Conservation (phyloP, 2,888 invertebrate genomes). For the Tiphia femorata region DNA sequence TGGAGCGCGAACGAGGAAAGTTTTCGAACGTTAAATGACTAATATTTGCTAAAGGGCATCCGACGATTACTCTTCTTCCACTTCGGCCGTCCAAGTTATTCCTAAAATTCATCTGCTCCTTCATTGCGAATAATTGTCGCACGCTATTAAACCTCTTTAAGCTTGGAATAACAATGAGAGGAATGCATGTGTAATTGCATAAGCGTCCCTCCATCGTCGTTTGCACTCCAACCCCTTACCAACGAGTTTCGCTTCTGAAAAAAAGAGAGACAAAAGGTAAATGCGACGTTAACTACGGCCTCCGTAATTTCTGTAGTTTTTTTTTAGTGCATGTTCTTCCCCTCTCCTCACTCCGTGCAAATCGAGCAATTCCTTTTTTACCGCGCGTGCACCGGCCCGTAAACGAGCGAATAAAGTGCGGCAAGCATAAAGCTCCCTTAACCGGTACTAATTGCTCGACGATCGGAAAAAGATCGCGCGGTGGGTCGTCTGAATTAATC, state of each 20-base stretch:
- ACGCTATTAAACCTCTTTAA: too few relatives aligned
- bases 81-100: too few relatives aligned
- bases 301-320: not conserved
- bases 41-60: too few relatives aligned
- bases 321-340: too few relatives aligned
- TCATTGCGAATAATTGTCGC: too few relatives aligned
- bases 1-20: not conserved
- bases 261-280: not conserved
- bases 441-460: constrained; percentile 28
- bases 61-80: too few relatives aligned
- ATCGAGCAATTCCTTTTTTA: too few relatives aligned
- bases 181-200: not conserved
- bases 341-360: too few relatives aligned
- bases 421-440: constrained; percentile 3
- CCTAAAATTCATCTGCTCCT: too few relatives aligned
- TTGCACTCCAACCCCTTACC: too few relatives aligned
- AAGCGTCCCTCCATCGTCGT: not conserved
- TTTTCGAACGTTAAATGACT: too few relatives aligned
- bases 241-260: not conserved
- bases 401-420: not conserved
- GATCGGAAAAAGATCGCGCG: constrained; percentile 15
- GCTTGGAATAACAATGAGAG: not conserved
- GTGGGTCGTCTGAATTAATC: constrained; percentile 14
- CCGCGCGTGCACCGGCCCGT: not conserved
- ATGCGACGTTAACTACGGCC: not conserved